Conservation (phyloP, 2,113 vertebrate species). For the Piaya cayana region DNA sequence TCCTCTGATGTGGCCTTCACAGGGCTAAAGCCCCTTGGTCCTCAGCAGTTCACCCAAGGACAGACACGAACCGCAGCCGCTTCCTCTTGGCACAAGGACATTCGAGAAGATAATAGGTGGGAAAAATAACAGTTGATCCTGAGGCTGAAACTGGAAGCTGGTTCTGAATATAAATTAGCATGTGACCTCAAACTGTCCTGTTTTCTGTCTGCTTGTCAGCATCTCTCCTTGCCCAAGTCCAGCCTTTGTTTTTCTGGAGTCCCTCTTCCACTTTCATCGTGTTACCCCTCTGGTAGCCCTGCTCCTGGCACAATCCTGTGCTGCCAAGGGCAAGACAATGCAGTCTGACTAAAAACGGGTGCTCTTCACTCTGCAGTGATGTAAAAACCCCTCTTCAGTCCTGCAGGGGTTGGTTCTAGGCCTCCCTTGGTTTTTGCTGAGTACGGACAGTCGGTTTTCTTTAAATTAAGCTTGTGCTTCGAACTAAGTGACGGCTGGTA, state of each 20-base stretch:
- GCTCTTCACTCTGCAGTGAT: fast-evolving
- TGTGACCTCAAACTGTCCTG: slow-evolving; percentile 39
- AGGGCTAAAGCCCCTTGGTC: not conserved
- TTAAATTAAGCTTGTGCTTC: too few species aligned
- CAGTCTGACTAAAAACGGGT: fast-evolving
- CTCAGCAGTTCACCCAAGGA: not conserved
- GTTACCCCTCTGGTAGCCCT: not conserved
- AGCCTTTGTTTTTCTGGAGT: not conserved
- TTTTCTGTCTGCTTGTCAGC: slow-evolving; percentile 8
- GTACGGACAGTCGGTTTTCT: fast-evolving
- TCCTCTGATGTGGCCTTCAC: too few species aligned
- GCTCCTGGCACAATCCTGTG: not conserved
- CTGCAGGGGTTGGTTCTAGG: fast-evolving
- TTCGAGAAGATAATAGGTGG: slow-evolving; percentile 25
- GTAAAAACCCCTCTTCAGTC: fast-evolving
- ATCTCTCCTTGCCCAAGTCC: not conserved
- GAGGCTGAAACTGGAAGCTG: slow-evolving; percentile 46
- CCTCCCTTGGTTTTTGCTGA: fast-evolving
- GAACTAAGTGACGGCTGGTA: not conserved
- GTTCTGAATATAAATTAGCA: slow-evolving; percentile 50
- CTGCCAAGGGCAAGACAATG: not conserved
- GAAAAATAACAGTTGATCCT: slow-evolving; percentile 49
- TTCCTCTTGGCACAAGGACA: not conserved
- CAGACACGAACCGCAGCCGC: fast-evolving
- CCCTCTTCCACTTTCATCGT: not conserved